Evolutionary conservation across 2,797 vertebrate species (phyloP).

Genomic region (Acipenser oxyrinchus): DNA sequence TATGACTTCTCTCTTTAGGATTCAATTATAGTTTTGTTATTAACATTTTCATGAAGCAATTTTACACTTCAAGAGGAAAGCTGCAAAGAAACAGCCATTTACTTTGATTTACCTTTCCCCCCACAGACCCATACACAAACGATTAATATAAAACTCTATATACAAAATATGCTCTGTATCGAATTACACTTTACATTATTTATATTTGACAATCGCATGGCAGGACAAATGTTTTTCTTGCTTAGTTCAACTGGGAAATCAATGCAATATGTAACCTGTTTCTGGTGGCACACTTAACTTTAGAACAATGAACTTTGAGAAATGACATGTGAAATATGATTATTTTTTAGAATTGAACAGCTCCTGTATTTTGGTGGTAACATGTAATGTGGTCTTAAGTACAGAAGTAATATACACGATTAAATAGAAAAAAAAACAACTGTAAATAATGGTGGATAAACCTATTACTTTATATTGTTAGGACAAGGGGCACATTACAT

Average conservation of each 20-base stretch:
- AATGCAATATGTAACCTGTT: conserved; percentile 35
- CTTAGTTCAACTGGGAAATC: conserved; percentile 29
- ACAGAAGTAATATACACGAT: too few species aligned
- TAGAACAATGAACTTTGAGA: too few species aligned
- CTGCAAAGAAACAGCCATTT: conserved; percentile 2
- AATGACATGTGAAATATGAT: too few species aligned
- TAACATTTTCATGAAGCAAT: not conserved
- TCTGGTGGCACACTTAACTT: not conserved
- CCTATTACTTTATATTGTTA: too few species aligned
- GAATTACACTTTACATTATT: conserved; percentile 62
- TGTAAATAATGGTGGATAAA: too few species aligned
- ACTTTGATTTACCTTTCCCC: conserved; percentile 16
- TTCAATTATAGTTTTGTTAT: not conserved
- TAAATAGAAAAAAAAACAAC: too few species aligned
- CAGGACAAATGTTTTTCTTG: conserved; percentile 20
- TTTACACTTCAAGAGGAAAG: not conserved
- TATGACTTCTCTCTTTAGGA: not conserved
- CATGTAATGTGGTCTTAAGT: too few species aligned
- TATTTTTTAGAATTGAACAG: too few species aligned
- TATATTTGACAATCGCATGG: conserved; percentile 38
- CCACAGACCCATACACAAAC: conserved; percentile 35
- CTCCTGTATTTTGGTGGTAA: too few species aligned
- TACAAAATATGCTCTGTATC: conserved; percentile 46
- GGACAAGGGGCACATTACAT: too few species aligned
- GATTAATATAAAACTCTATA: conserved; percentile 49